Evolutionary conservation across 1,140 invertebrate species (phyloP), one percentile per base, ranked within the genome.

Genomic region (Drosophila parvula): DNA sequence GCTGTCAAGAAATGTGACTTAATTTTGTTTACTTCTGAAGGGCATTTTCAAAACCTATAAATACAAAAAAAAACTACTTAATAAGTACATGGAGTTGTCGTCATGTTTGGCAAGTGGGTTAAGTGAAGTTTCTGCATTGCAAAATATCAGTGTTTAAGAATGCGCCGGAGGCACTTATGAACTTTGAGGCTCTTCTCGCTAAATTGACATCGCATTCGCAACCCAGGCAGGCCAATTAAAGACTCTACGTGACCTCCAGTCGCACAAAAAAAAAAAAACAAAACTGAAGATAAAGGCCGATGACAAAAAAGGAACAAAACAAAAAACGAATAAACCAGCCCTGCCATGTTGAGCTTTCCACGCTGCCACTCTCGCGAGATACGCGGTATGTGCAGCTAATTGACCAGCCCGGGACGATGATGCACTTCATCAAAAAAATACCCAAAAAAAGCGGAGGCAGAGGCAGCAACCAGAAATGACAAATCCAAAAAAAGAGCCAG

Each of bases 301-400:
- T 28, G 47, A 28, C 30, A 69, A 56, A 71, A 57, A 71, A n/a
- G n/a, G n/a, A n/a, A n/a, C n/a, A n/a, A n/a, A 27, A 30, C 48
- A n/a, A 6, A 41, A 47, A 9, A 11, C n/a, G 51, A 50, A 40
- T 9, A 28, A 71, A 71, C 45, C 58, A 74, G 81, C 69, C 77
- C 81, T 69, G 62, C 64, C 51, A 67, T 81, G 62, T 77, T 68
- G 59, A 78, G 74, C 74, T 86, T 81, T 81, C 78, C 69, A 86
- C 63, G 59, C 55, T 67, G 63, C 59, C 81, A 86, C 45, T 76
- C 48, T 78, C 65, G 74, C 53, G 50, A 61, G 61, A 51, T 56
- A 64, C 78, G 75, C 71, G 63, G 79, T 79, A 77, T 79, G 80
- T 79, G 84, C 67, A 89, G 83, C 83, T 86, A 86, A 86, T 86